A percentile compares a stretch with the other conserved stretches of the same genome.
Evolutionary conservation across 2,113 vertebrate genomes (phyloP).

Genomic region (Larimichthys polyactis): DNA sequence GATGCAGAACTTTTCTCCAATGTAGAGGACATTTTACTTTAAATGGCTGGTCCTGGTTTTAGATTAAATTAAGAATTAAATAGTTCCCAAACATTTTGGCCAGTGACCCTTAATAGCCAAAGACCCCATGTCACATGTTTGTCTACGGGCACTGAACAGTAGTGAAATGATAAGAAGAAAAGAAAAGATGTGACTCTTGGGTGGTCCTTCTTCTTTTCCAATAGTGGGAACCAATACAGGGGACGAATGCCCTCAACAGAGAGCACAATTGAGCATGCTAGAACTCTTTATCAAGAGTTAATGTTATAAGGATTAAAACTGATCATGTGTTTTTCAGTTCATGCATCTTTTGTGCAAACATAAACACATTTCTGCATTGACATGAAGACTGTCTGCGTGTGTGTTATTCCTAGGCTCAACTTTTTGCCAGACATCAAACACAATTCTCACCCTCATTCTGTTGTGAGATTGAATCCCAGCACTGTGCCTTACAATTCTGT

Average conservation of each 20-base stretch:
- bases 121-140: not conserved
- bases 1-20: not conserved
- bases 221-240: not conserved
- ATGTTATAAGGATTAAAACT: not conserved
- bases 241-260: not conserved
- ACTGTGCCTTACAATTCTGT: conserved; percentile 53
- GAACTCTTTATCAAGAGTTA: not conserved
- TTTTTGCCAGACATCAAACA: conserved; percentile 67
- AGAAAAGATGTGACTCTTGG: not conserved
- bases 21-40: not conserved
- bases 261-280: too few relatives aligned
- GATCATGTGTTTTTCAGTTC: not conserved
- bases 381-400: not conserved
- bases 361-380: not conserved
- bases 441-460: conserved; percentile 40
- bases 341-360: not conserved
- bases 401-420: conserved; percentile 44
- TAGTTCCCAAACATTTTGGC: not conserved
- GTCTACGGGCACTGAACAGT: not conserved
- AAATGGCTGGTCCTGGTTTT: not conserved
- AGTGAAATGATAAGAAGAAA: not conserved
- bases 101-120: not conserved
- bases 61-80: not conserved
- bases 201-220: not conserved
- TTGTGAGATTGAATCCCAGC: conserved; percentile 59